Evolutionary conservation across 2,888 invertebrate species (phyloP).

Genomic region (Alsophila aescularia): DNA sequence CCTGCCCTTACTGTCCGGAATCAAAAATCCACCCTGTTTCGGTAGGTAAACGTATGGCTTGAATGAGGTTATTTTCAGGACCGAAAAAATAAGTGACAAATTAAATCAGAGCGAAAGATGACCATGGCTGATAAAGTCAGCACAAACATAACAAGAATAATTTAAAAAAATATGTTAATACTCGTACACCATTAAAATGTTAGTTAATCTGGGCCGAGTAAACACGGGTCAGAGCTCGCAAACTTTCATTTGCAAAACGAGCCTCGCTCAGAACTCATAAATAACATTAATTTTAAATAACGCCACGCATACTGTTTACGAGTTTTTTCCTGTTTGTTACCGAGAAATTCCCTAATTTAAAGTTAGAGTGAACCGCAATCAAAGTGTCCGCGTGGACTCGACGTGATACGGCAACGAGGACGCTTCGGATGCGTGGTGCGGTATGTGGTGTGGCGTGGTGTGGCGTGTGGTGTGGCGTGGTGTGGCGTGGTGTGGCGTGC

Average conservation of each 20-base stretch:
- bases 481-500: too few species aligned
- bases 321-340: conserved; percentile 16
- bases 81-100: background rate
- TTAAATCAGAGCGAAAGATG: background rate
- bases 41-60: too few species aligned
- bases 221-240: conserved; percentile 3
- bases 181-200: conserved; percentile 14
- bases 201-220: conserved; percentile 2
- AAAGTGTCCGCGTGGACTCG: background rate
- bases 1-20: too few species aligned
- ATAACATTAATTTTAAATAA: conserved; percentile 22
- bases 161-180: background rate
- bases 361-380: conserved; percentile 15
- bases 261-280: conserved; percentile 10
- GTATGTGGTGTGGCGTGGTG: too few species aligned
- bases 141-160: background rate
- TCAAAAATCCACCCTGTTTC: too few species aligned
- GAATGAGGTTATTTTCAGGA: background rate
- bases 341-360: conserved; percentile 10
- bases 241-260: conserved; percentile 7
- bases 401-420: too few species aligned
- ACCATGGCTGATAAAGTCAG: background rate
- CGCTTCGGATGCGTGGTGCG: too few species aligned
- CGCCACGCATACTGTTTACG: conserved; percentile 21
- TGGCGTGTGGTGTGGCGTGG: too few species aligned